Conservation (phyloP, 2,113 vertebrate genomes). For the Bambusicola thoracicus region DNA sequence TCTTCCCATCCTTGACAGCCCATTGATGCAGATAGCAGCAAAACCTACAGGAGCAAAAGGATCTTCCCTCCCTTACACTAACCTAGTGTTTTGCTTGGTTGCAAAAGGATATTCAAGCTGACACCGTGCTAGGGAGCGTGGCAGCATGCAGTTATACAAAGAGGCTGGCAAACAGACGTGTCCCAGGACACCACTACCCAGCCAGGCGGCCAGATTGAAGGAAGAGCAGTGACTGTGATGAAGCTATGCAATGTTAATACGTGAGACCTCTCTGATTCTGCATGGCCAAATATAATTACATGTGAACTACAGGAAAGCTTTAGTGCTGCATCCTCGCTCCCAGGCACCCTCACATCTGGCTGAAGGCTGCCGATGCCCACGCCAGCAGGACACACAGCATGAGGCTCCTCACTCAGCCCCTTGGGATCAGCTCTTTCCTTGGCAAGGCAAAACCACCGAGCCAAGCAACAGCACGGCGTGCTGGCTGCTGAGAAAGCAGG, state of each 20-base stretch:
- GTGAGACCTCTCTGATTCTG: neutral
- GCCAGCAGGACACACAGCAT: neutral
- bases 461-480: constrained; percentile 23
- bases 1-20: fast-evolving
- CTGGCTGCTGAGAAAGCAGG: constrained; percentile 23
- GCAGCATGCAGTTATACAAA: neutral
- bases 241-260: neutral
- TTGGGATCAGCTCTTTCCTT: neutral
- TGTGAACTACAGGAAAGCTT: neutral
- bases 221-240: neutral
- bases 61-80: neutral
- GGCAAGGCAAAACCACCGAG: neutral
- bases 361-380: neutral
- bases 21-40: fast-evolving
- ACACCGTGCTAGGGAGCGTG: neutral
- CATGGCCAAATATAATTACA: neutral
- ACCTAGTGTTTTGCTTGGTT: neutral
- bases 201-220: neutral
- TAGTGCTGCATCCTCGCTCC: neutral
- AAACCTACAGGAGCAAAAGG: neutral
- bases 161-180: neutral
- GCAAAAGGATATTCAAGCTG: neutral
- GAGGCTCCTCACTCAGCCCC: neutral
- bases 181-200: neutral
- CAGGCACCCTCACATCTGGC: neutral